These are phyloP conservation scores for Acanthiza pusilla DNA, from an alignment of 2,797 vertebrate species.

Conservation along the genomic window DNA sequence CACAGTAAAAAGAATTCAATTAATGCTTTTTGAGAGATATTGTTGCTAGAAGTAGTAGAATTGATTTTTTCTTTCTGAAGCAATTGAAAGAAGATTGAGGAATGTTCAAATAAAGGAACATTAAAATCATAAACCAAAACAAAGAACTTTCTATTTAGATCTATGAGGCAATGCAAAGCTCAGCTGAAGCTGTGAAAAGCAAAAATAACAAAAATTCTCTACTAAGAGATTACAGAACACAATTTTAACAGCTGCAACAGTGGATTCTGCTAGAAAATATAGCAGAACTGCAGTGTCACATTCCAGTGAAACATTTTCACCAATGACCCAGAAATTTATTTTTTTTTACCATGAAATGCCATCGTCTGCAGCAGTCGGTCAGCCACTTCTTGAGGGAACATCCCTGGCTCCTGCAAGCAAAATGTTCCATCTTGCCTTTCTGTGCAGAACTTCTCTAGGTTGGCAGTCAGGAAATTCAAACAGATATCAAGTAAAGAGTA, in stretches of 20 bases:
- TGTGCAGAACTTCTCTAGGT: conserved; percentile 90
- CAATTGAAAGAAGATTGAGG: background rate
- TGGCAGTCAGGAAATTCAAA: conserved; percentile 89
- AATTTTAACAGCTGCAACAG: background rate
- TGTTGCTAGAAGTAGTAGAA: background rate
- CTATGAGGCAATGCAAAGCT: background rate
- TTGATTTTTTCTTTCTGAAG: background rate
- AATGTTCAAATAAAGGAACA: background rate
- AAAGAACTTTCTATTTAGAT: background rate
- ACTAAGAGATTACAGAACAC: background rate
- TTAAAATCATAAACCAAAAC: background rate
- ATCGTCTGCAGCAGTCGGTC: conserved; percentile 94
- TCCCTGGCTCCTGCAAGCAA: conserved; percentile 89
- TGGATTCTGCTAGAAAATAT: background rate
- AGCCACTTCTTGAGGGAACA: conserved; percentile 96
- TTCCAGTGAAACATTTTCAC: background rate
- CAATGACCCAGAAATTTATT: background rate
- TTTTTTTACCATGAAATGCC: conserved; percentile 88
- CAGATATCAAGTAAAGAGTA: conserved; percentile 91
- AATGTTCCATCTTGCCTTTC: conserved; percentile 91
- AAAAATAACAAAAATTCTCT: background rate
- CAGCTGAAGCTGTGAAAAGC: background rate
- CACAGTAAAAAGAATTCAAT: background rate
- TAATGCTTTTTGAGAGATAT: background rate
- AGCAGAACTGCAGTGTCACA: background rate